Evolutionary conservation across 1,140 invertebrate species (phyloP), one percentile per base, ranked within the genome.

Genomic region (Listronotus oregonensis): DNA sequence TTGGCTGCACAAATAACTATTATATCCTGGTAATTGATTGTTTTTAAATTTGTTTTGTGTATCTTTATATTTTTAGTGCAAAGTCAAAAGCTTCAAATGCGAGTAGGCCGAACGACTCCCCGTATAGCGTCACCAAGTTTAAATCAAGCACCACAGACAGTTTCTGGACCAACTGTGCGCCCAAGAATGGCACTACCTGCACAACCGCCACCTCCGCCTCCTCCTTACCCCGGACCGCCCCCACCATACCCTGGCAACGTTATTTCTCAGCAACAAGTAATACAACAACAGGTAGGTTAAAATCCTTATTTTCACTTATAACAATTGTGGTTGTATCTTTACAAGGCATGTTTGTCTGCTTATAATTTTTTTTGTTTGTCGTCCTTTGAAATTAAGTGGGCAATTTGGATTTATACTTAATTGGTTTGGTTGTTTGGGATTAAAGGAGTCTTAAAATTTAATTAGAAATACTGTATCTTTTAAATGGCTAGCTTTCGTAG

Each of bases 211-310:
- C 85, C 84, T 4, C 86, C 86, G n/a, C 86, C 86, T 14, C 87
- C 87, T 31, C 87, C 87, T 31, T 84, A 85, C 75, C 84, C 84
- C 8, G 84, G 82, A 27, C 85, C 83, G 18, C 87, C 86, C 12
- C 87, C 87, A 27, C 87, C 88, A 3, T 88, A 88, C 79, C 87
- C 87, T 52, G 86, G 84, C 32, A 83, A 82, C 60, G 78, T 81
- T 12, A 79, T 76, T n/a, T 66, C 64, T 21, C 66, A 66, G 32
- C 71, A 73, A 50, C 68, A 64, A 47, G 66, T 66, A n/a, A 67
- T 68, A 18, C 69, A 67, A 39, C 68, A 66, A 49, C 69, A 72
- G 64, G 68, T 62, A 69, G 17, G 40, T 58, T 49, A 21, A 10
- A 18, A 3, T 39, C 8, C 11, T 4, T 12, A 37, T 12, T 37